Evolutionary conservation across 2,113 vertebrate genomes (phyloP).

Genomic region (Morone saxatilis): DNA sequence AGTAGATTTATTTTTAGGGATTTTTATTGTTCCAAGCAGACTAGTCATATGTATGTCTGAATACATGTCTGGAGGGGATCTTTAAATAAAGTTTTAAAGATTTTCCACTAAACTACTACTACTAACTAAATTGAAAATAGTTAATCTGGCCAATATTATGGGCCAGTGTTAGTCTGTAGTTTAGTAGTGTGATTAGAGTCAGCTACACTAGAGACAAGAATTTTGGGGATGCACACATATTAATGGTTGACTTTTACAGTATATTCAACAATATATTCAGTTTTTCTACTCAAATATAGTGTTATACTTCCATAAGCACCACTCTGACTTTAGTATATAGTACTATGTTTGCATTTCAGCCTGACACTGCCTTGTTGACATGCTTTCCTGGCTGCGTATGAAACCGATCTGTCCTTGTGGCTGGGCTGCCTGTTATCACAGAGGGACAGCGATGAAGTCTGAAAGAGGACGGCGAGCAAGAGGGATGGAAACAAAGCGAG

Average conservation of each 20-base stretch:
- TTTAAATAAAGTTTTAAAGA: too few relatives aligned
- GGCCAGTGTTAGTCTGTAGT: background rate
- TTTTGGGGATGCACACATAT: background rate
- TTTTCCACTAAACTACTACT: too few relatives aligned
- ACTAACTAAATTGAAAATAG: too few relatives aligned
- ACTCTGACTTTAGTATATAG: background rate
- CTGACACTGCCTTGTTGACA: conserved; percentile 20
- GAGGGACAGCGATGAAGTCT: conserved; percentile 53
- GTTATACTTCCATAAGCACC: background rate
- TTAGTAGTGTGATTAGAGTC: too few relatives aligned
- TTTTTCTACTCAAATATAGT: background rate
- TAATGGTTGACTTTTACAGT: background rate
- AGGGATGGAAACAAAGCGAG: conserved; percentile 26
- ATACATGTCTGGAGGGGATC: too few relatives aligned
- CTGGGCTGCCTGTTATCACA: conserved; percentile 53
- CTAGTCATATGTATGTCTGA: too few relatives aligned
- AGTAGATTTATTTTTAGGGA: too few relatives aligned
- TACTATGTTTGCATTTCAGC: conserved; percentile 12
- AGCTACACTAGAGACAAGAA: background rate
- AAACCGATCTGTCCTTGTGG: conserved; percentile 48
- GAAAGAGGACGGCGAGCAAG: conserved; percentile 33
- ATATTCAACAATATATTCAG: background rate
- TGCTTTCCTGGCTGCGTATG: conserved; percentile 27
- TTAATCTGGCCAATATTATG: background rate
- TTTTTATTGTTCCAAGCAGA: too few relatives aligned